Conservation (phyloP, 1,140 invertebrate species). For the Dryas iulia region DNA sequence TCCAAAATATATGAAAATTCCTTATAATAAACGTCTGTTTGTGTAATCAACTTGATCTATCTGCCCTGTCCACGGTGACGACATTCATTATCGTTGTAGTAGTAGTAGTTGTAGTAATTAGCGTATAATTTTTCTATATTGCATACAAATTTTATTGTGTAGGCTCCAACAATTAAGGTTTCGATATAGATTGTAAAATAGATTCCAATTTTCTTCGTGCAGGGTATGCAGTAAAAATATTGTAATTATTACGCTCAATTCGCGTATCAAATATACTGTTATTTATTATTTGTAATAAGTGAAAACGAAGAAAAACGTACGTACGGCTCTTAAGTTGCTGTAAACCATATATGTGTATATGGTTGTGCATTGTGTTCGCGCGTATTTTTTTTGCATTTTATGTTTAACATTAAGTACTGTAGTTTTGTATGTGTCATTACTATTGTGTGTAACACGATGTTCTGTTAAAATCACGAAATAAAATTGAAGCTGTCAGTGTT, state of each 20-base stretch:
- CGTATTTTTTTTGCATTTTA: background rate
- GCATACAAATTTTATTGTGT: constrained; percentile 36
- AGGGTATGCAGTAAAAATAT: constrained; percentile 52
- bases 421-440: background rate
- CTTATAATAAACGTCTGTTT: background rate
- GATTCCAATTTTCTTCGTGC: constrained; percentile 76
- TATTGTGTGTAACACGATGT: background rate
- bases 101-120: constrained; percentile 35
- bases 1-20: background rate
- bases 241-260: constrained; percentile 35
- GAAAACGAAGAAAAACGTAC: constrained; percentile 19
- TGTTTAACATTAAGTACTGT: constrained; percentile 3
- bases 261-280: constrained; percentile 36
- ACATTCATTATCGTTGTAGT: background rate
- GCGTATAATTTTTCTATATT: constrained; percentile 38
- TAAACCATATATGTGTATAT: no score
- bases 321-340: constrained; percentile 15
- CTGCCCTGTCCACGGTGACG: background rate
- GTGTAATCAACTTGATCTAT: background rate
- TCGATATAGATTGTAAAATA: constrained; percentile 59
- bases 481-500: background rate
- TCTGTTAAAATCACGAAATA: background rate
- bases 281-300: constrained; percentile 33
- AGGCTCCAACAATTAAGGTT: constrained; percentile 39
- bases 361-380: constrained; percentile 16